phyloP scores from a whole-genome alignment of 2,797 vertebrate species.

The Tachyglossus aculeatus region DNA sequence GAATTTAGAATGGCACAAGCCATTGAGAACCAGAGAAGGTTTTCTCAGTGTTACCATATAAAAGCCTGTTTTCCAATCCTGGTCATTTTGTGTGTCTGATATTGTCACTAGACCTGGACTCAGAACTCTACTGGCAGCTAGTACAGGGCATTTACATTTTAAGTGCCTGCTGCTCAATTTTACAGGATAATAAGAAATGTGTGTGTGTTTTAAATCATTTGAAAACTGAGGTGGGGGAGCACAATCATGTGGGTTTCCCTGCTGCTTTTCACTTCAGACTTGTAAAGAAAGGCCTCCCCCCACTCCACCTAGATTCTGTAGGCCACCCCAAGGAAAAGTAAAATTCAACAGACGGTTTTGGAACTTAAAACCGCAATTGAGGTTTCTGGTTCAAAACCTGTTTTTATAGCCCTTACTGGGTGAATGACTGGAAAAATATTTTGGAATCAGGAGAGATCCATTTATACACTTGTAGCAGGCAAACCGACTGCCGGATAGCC shows the following conservation, averaged over 20 bases:
- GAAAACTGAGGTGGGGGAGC: neutral
- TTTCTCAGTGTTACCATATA: neutral
- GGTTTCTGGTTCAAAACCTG: slow-evolving; percentile 36
- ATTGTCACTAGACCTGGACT: neutral
- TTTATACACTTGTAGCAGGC: slow-evolving; percentile 23
- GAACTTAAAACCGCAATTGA: slow-evolving; percentile 29
- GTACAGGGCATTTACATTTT: slow-evolving; percentile 7
- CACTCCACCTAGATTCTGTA: neutral
- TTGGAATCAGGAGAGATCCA: slow-evolving; percentile 19
- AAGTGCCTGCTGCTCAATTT: neutral
- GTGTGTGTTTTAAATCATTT: neutral
- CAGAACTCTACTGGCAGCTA: neutral
- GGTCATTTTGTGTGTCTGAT: neutral
- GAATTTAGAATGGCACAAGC: neutral
- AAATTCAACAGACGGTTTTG: slow-evolving; percentile 16
- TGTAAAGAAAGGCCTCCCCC: slow-evolving; percentile 3
- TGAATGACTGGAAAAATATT: slow-evolving; percentile 32
- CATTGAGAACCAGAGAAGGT: neutral
- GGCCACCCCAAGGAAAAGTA: slow-evolving; percentile 24
- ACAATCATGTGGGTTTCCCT: neutral
- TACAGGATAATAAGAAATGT: neutral
- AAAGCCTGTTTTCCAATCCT: neutral
- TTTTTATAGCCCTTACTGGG: neutral
- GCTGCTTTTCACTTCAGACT: neutral
- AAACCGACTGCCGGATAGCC: neutral